Evolutionary conservation across 1,140 invertebrate genomes (phyloP).

Genomic region (Protaetia brevitarsis): DNA sequence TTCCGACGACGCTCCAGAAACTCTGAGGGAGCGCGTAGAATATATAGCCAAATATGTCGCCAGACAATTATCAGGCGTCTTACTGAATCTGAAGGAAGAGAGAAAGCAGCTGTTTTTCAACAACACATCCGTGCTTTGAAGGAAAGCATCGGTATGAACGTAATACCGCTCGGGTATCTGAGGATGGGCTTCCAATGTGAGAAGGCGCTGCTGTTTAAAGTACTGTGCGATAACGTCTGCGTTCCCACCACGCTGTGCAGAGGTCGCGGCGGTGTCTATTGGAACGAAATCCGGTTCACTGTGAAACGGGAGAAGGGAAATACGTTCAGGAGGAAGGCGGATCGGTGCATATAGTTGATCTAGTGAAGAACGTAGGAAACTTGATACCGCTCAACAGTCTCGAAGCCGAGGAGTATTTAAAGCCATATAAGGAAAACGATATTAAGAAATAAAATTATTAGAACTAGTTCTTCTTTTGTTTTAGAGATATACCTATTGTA

Average conservation of each 20-base stretch:
- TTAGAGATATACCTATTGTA: no score
- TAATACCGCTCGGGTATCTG: conserved; percentile 20
- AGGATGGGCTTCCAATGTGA: conserved; percentile 8
- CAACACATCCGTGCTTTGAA: neutral
- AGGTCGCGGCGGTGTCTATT: neutral
- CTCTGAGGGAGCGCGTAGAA: neutral
- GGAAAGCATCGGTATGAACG: neutral
- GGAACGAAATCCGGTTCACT: neutral
- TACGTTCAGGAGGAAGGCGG: neutral
- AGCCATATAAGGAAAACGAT: neutral
- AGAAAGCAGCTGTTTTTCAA: neutral
- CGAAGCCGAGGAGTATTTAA: conserved; percentile 5
- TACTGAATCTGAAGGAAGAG: neutral
- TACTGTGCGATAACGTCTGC: neutral
- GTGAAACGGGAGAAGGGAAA: neutral
- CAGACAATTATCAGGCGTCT: neutral
- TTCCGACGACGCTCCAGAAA: neutral
- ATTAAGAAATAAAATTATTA: no score
- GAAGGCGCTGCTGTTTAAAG: conserved; percentile 14
- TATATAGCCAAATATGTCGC: neutral
- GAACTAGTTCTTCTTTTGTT: no score
- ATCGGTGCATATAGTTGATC: conserved; percentile 9
- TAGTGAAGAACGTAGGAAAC: neutral
- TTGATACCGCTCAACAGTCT: neutral
- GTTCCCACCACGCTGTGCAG: neutral